Conservation (phyloP, 2,888 invertebrate species). For the Agrotis exclamationis region DNA sequence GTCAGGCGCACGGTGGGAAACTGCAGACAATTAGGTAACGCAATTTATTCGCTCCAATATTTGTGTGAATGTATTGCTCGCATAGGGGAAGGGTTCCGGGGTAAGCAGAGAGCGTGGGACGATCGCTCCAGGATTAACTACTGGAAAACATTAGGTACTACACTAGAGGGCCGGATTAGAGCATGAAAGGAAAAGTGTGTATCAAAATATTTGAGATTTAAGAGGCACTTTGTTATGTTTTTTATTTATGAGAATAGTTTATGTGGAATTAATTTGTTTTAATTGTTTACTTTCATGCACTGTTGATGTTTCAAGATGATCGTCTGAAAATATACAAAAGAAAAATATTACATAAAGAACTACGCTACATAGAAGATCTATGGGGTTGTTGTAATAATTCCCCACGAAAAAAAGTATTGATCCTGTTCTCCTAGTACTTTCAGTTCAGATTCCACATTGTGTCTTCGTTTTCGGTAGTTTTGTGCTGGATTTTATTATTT, state of each 20-base stretch:
- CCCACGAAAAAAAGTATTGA: too few species aligned
- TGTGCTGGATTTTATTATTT: too few species aligned
- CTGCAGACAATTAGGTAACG: conserved; percentile 87
- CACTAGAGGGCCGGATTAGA: conserved; percentile 57
- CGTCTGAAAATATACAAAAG: too few species aligned
- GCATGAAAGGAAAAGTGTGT: conserved; percentile 36
- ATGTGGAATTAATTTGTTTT: not conserved
- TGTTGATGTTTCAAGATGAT: too few species aligned
- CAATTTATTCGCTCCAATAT: conserved; percentile 83
- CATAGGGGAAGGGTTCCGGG: conserved; percentile 67
- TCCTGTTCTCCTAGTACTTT: too few species aligned
- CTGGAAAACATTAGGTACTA: conserved; percentile 50
- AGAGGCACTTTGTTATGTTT: not conserved
- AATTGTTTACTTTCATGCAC: too few species aligned
- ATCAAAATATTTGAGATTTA: conserved; percentile 19
- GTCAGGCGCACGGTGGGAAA: conserved; percentile 86
- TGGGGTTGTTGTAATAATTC: too few species aligned
- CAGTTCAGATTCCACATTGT: too few species aligned
- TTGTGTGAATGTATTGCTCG: conserved; percentile 72
- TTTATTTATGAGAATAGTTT: not conserved
- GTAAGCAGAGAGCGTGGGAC: conserved; percentile 72
- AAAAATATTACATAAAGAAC: too few species aligned
- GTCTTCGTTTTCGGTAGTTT: too few species aligned
- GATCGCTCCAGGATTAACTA: conserved; percentile 64
- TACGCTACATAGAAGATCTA: too few species aligned